Base-by-base conservation (phyloP, 2,888 invertebrate species). In the Mythimna lalbum region DNA sequence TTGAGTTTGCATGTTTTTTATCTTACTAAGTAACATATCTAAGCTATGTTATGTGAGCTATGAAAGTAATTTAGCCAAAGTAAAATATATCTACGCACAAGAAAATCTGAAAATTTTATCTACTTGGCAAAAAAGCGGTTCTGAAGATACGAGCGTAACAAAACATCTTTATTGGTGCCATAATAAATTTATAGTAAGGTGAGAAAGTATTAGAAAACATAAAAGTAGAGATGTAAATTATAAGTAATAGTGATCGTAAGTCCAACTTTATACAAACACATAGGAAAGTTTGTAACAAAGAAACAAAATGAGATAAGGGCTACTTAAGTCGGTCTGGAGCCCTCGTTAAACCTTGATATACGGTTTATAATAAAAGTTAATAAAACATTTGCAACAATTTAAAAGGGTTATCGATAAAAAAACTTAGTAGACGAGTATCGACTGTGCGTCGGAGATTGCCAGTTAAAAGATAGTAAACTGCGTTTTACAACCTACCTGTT, bases 311-410 rank as follows among this genome's bases (percentile, higher is more conserved):
- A 90, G 93, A 93, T 94, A 94, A 94, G 91, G 91, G 92, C 94
- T 95, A 93, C 95, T 94, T 93, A 94, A 91, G 88, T 82, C 87
- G 82, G 89, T 87, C 90, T 87, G 86, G 79, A 86, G 82, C 80
- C 90, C 94, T 95, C 95, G 95, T 95, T 95, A 95, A 95, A 91
- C 80, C 76, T 91, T 94, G 94, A 95, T 95, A 95, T 95, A 95
- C 93, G 93, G 87, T 93, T 91, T 89, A 91, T 94, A 95, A 94
- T 95, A 95, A 95, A 95, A 93, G 83, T 84, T 90, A 95, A 95
- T 94, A 95, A 95, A 95, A 94, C 91, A 94, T 94, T 95, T 84
- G 95, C 95, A 95, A 95, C 95, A 94, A 92, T 94, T 94, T 95
- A 94, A 95, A 87, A 94, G 92, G 90, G 86, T 91, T 91, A 93